Base-by-base conservation (phyloP, 2,113 vertebrate species). In the Leucosticte australis region DNA sequence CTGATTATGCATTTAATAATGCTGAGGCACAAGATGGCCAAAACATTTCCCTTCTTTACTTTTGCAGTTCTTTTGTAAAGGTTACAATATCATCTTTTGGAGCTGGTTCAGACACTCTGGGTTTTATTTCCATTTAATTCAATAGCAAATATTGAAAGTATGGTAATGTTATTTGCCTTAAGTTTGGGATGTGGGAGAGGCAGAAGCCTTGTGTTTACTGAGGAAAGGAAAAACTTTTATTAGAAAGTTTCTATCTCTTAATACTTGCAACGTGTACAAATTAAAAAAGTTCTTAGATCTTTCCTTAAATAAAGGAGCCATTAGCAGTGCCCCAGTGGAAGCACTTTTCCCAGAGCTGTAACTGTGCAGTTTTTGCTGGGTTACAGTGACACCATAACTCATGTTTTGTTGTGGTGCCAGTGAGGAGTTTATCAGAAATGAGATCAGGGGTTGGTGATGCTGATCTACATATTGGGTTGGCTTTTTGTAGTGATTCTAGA, bases 1-100 rank as follows among this genome's bases (percentile, higher is more conserved):
- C 39, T 80, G 78, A 74, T 94, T 68, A 83, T 78, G 30, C 52
- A 20, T 91, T 97, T 94, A 95, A 92, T 92, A 96, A 86, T 46
- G 42, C 68, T 37, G 71, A 37, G 68, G 59, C 28, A 88, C 8
- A 55, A 27, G 31, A 68, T 77, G 56, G 68, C 67, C 49, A 49
- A 83, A 91, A 83, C 15, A 52, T 89, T 94, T 94, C 57, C 76
- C 65, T 63, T 91, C 71, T 94, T 91, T 94, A 52, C 82, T 81
- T 95, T 86, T 18, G 69, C 41, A 67, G 70, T 39, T 95, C 91
- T 83, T 93, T 57, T 83, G 69, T 94, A 94, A 96, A 95, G 74
- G 91, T 94, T 94, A 86, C 74, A 68, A 63, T 93, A 80, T 83
- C 41, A 87, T 83, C 68, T 89, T 62, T 52, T 83, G 68, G 62